Base-by-base conservation (phyloP, 2,113 vertebrate species). In the Gopherus flavomarginatus region DNA sequence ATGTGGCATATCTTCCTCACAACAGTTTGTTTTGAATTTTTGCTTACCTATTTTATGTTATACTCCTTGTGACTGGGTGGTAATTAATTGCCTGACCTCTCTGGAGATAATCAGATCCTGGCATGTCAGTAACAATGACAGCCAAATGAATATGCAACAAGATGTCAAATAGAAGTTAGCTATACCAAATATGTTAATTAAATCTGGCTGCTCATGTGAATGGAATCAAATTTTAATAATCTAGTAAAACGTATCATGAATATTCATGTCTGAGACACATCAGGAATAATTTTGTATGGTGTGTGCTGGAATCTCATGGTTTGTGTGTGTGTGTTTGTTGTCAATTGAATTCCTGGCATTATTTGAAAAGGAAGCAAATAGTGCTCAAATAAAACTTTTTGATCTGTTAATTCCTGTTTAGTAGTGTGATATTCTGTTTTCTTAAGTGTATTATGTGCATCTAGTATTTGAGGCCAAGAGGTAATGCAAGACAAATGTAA, bases 31-130 rank as follows among this genome's bases (percentile, higher is more conserved):
- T 95, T 21, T 29, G 83, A 85, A 85, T 96, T 94, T 90, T 82
- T 94, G 86, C 87, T 92, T 78, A 88, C 21, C 29, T 91, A 21
- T 90, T 96, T 90, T 88, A 93, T 79, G 85, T 59, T 72, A 72
- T 38, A 38, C 6, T 80, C 49, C 87, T 87, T 26, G 59, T 81
- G 44, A 24, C 35, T 91, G 77, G 54, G 6, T 92, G 88, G 4
- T 95, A 90, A 86, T 96, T 81, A 92, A 80, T 83, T 26, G 77
- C 59, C 54, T 93, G 90, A 94, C 94, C 96, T 97, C 93, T 95
- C 59, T 85, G 85, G 57, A 95, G 90, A 75, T 72, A 50, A 91
- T 93, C 47, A 88, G 80, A 81, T 95, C 75, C 91, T 90, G 93
- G 90, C 87, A 87, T 83, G 75, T 79, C 85, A 91, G 90, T 31